Conservation (phyloP, 2,797 vertebrate genomes). For the Erpetoichthys calabaricus region DNA sequence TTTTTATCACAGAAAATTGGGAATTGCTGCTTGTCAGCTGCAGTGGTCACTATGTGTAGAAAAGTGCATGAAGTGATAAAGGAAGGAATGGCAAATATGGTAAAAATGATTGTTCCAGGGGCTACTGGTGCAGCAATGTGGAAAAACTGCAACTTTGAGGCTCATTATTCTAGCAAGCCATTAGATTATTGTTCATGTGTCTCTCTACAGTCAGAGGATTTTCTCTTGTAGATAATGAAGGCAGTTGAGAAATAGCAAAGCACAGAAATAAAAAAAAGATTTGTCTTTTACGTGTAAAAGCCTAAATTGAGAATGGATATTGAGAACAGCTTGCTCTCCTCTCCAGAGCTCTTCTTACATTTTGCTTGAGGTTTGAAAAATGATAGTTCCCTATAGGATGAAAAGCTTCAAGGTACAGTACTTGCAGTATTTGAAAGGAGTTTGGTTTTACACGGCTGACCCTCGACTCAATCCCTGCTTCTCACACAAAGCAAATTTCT, state of each 20-base stretch:
- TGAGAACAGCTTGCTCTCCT: too few species aligned
- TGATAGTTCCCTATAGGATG: too few species aligned
- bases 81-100: not conserved
- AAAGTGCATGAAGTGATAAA: not conserved
- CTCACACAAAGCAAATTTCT: too few species aligned
- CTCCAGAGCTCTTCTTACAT: too few species aligned
- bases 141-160: constrained; percentile 4
- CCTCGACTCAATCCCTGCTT: too few species aligned
- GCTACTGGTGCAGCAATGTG: not conserved
- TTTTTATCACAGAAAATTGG: constrained; percentile 1
- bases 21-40: not conserved
- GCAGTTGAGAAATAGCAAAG: constrained; percentile 17
- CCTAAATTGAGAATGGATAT: too few species aligned
- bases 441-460: too few species aligned
- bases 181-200: constrained; percentile 2
- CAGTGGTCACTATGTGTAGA: not conserved
- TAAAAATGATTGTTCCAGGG: not conserved
- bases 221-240: constrained; percentile 17
- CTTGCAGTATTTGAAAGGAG: too few species aligned
- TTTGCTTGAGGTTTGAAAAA: too few species aligned
- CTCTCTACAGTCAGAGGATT: constrained; percentile 9
- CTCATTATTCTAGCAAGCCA: constrained; percentile 9
- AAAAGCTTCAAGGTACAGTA: too few species aligned
- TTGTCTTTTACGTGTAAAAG: not conserved
- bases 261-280: not conserved